Evolutionary conservation across 2,797 vertebrate genomes (phyloP).

Genomic region (Dromococcyx pavoninus): DNA sequence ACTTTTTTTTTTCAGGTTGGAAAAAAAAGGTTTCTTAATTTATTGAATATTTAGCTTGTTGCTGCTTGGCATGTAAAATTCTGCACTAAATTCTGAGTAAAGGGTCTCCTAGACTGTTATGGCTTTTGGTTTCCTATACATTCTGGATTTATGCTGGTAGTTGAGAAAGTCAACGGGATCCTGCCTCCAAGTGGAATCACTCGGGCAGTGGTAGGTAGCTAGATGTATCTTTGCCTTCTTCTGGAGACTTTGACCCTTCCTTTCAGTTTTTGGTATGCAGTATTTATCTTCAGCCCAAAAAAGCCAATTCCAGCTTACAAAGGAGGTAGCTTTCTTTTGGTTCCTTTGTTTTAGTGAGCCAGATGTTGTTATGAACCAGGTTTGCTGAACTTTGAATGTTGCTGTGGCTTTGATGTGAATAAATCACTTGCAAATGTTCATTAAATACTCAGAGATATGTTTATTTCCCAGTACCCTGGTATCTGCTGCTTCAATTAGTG

Average conservation of each 20-base stretch:
- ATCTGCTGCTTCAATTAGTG: background rate
- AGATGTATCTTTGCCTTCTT: background rate
- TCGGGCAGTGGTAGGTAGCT: background rate
- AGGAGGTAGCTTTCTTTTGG: background rate
- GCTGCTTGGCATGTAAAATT: background rate
- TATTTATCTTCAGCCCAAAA: background rate
- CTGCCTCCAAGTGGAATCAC: background rate
- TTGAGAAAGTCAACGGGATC: background rate
- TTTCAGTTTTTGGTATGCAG: background rate
- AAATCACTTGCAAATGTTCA: background rate
- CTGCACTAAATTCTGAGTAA: background rate
- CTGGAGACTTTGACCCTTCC: background rate
- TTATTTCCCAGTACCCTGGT: background rate
- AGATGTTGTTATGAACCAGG: background rate
- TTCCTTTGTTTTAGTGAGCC: background rate
- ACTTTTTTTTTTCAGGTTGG: background rate
- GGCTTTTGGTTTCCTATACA: background rate
- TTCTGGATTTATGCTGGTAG: background rate
- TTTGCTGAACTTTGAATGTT: background rate
- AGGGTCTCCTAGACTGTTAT: background rate
- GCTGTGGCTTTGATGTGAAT: background rate
- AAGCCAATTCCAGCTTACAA: background rate
- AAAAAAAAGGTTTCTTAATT: background rate
- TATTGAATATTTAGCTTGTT: background rate
- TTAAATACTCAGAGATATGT: background rate